phyloP scores from a whole-genome alignment of 2,113 vertebrate genomes.

The Phyllostomus discolor region DNA sequence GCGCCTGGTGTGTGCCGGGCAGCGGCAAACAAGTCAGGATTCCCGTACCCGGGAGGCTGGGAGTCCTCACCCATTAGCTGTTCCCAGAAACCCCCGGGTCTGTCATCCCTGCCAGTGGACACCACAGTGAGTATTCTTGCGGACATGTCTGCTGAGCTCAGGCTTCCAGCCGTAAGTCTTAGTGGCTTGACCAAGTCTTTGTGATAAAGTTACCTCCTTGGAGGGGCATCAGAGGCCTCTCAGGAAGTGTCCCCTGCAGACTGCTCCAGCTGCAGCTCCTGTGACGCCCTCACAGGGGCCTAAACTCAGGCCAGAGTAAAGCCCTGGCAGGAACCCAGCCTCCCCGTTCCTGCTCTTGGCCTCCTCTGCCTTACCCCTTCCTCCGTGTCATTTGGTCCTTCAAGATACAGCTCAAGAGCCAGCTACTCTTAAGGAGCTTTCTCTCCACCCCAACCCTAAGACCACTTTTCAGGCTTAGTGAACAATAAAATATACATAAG shows the following conservation, averaged over 20 bases:
- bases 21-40: neutral
- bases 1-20: neutral
- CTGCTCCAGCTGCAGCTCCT: neutral
- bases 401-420: neutral
- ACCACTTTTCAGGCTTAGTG: neutral
- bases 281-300: neutral
- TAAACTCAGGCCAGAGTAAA: neutral
- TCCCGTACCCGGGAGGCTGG: neutral
- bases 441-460: neutral
- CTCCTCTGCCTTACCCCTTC: neutral
- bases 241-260: neutral
- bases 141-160: neutral
- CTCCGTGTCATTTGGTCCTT: neutral
- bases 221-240: neutral
- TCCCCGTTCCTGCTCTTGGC: neutral
- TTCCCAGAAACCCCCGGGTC: neutral
- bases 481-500: neutral
- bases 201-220: neutral
- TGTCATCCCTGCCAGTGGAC: neutral
- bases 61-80: neutral
- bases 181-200: neutral
- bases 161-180: neutral
- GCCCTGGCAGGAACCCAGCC: fast-evolving
- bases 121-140: neutral
- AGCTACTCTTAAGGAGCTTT: neutral